Percentiles rank a stretch among this genome's conserved stretches.
Conservation (phyloP, 1,140 invertebrate species). For the Branchinecta lynchi region DNA sequence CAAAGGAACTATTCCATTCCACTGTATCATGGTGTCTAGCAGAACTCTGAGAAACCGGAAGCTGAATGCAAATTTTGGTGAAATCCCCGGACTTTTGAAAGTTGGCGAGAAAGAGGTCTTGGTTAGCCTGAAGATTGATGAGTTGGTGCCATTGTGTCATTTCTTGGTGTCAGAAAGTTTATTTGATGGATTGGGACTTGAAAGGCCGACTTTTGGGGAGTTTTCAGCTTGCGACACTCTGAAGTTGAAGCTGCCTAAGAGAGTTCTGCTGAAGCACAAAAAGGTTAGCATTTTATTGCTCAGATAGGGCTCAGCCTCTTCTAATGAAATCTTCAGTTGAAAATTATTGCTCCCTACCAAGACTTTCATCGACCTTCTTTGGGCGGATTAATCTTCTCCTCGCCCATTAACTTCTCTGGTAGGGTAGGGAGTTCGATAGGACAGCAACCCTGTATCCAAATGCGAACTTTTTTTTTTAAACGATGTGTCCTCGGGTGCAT, state of each 20-base stretch:
- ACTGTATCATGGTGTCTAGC: background rate
- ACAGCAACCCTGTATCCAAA: no score
- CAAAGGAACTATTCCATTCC: background rate
- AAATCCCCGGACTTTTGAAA: background rate
- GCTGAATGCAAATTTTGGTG: background rate
- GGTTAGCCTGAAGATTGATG: background rate
- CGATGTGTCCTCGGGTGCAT: no score
- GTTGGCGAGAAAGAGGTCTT: background rate
- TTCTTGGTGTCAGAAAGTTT: background rate
- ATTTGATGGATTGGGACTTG: background rate
- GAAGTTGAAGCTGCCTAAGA: background rate
- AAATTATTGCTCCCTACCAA: no score
- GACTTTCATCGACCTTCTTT: no score
- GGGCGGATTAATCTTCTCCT: no score
- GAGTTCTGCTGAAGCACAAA: background rate
- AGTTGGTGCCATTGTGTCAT: background rate
- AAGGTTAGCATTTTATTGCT: background rate
- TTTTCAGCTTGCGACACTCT: background rate
- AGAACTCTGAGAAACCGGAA: background rate
- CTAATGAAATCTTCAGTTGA: no score
- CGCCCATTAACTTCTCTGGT: no score
- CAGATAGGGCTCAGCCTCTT: no score
- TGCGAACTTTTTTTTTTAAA: no score
- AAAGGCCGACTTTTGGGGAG: background rate
- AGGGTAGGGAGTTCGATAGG: no score